Evolutionary conservation across 92 coral and sea anemone genomes (phyloP), one percentile per base, ranked within the genome.

Genomic region (Anthopleura xanthogrammica): DNA sequence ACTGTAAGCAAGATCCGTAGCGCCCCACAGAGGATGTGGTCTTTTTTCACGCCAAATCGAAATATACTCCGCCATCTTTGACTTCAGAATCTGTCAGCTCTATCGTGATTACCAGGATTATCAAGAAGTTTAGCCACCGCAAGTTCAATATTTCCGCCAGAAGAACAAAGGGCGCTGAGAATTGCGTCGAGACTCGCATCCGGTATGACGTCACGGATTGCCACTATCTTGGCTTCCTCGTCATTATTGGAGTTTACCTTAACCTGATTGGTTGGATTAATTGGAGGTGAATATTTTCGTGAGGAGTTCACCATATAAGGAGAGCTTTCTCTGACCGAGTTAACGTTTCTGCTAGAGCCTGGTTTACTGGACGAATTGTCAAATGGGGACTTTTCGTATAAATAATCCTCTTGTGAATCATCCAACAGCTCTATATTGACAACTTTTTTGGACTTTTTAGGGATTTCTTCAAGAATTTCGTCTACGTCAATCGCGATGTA

Each of bases 141-240:
- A 7, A 48, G 22, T 3, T 85, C 88, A 19, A 85, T 76, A 56
- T 79, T 79, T 3, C 88, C 88, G 52, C 70, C 57, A 22, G 83
- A 10, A 12, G 83, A 79, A 79, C 71, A 60, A 55, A 85, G 55
- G 16, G 88, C 88, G 75, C 79, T 68, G 8, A 78, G 77, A 2
- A 85, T 42, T 9, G 71, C 88, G 11, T 62, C 88, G 2, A 68
- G 83, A 8, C 79, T 85, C 6, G 83, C 76, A 56, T 79, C 79
- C 19, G 83, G 88, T 60, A 85, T 85, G 65, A 85, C 88, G 58
- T 79, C 88, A 71, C 83, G 83, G 12, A 85, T 57, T 41, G 83
- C 55, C 77, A 68, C 39, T 48, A 85, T 85, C 29, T 78, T 85
- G 72, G 84, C 84, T 70, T 85, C 88, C 72, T 85, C 83, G 43